Evolutionary conservation across 1,140 invertebrate species (phyloP).

Genomic region (Achatina immaculata): DNA sequence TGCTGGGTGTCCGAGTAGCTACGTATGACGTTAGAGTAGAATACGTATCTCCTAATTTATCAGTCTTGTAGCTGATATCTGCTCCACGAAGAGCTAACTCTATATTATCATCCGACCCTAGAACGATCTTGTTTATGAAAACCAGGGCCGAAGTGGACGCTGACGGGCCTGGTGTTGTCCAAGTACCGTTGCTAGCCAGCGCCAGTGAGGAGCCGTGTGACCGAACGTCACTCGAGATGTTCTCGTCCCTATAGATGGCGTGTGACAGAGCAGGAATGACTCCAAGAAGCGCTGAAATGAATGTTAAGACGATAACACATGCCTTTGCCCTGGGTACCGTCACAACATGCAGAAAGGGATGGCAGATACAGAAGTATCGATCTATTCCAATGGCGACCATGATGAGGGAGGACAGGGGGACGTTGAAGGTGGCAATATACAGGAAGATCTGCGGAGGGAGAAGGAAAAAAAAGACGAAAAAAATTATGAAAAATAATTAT

Average conservation of each 20-base stretch:
- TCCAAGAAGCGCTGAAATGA: conserved; percentile 17
- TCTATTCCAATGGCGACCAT: conserved; percentile 60
- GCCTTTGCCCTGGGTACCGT: conserved; percentile 37
- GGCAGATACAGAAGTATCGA: conserved; percentile 60
- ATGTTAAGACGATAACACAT: background rate
- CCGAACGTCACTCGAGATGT: background rate
- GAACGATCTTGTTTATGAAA: background rate
- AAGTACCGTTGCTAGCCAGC: background rate
- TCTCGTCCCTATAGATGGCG: background rate
- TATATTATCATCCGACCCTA: too few relatives aligned
- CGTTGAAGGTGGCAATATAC: conserved; percentile 53
- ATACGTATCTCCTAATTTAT: background rate
- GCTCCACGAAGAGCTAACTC: background rate
- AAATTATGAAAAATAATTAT: background rate
- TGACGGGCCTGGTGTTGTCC: background rate
- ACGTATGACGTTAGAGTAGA: background rate
- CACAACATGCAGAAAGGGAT: conserved; percentile 51
- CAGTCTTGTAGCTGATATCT: background rate
- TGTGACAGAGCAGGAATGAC: conserved; percentile 18
- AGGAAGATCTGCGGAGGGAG: conserved; percentile 51
- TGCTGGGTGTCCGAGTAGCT: background rate
- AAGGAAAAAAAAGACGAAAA: conserved; percentile 36
- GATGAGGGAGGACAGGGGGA: conserved; percentile 57
- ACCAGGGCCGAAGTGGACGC: too few relatives aligned
- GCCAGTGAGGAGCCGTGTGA: background rate